Base-by-base conservation (phyloP, 2,113 vertebrate species). In the Empidonax traillii region DNA sequence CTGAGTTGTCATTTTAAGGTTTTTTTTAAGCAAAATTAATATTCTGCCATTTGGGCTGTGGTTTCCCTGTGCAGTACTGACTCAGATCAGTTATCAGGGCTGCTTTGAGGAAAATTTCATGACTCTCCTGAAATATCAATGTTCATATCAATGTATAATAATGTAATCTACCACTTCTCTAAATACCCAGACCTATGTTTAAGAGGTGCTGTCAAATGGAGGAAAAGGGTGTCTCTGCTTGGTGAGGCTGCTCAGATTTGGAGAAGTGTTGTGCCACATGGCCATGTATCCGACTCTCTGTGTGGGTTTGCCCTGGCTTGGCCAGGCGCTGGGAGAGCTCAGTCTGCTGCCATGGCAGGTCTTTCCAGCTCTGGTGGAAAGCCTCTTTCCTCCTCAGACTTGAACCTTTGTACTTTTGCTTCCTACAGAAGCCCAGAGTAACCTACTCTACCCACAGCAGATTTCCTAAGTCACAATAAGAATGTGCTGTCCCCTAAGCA, bases 191-290 rank as follows among this genome's bases (percentile, higher is more conserved):
- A 59, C 9, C 9, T 51, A 21, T 1, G 0, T 44, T 47, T 47
- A 43, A 20, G 1, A 3, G 22, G 5, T 71, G n/a, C 9, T 41
- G 21, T 66, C 66, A 78, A 19, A 52, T 19, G 43, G 52, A 75
- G 43, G 9, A 71, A 58, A 37, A 46, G 2, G 15, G 8, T 25
- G 6, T 21, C 35, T 85, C n/a, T 30, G 37, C 31, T 72, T 35
- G 31, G 24, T 11, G 11, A 75, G 35, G 10, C 16, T 21, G 21
- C 55, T 78, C 27, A 35, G 8, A 56, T 59, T 72, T 49, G 27
- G 25, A 68, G 52, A 23, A 0, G 3, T 18, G 0, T 39, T 55
- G 5, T 72, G 62, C 33, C 3, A 1, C 2, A 3, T n/a, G 55
- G 44, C 20, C 22, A 5, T 13, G 43, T 11, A 8, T 81, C 55